Evolutionary conservation across 2,113 vertebrate species (phyloP).

Genomic region (Boulengeromyrus knoepffleri): DNA sequence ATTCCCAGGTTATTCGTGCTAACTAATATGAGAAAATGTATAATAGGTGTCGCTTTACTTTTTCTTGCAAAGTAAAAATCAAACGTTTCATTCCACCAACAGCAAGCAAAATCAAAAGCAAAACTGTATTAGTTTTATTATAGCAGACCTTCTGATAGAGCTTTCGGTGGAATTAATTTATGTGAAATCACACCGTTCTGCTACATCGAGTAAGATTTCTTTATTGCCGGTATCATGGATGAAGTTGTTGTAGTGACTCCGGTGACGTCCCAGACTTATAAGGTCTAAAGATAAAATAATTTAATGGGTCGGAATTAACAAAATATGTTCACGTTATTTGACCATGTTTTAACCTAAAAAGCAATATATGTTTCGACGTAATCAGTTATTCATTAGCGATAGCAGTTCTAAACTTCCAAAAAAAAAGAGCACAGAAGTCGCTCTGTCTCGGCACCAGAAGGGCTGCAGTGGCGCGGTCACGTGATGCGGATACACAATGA

Average conservation of each 20-base stretch:
- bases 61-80: background rate
- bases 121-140: background rate
- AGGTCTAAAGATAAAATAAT: background rate
- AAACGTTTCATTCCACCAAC: background rate
- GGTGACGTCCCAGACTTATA: no score
- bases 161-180: no score
- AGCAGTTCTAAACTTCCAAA: background rate
- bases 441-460: background rate
- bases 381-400: background rate
- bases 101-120: background rate
- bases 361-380: background rate
- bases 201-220: background rate
- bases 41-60: background rate
- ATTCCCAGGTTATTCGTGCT: background rate
- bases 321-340: background rate
- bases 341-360: background rate
- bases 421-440: background rate
- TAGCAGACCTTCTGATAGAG: background rate
- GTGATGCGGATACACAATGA: constrained; percentile 9
- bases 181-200: background rate
- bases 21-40: background rate
- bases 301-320: background rate
- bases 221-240: no score
- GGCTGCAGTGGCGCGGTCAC: background rate
- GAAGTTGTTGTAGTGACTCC: no score